phyloP scores from a whole-genome alignment of 2,888 invertebrate species.

The Ceriagrion tenellum region DNA sequence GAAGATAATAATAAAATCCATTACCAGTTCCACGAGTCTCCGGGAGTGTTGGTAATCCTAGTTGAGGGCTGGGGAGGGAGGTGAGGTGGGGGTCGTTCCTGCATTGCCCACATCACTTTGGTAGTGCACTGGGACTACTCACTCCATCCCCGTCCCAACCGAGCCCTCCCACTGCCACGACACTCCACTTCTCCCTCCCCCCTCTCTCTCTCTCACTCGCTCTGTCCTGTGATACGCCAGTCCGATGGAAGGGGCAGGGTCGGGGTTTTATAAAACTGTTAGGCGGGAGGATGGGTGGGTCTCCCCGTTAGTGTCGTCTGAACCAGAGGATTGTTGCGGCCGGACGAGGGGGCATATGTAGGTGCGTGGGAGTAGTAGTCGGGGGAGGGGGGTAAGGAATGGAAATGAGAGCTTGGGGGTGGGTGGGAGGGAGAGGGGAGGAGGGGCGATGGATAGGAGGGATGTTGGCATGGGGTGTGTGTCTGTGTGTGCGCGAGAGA shows the following conservation, averaged over 20 bases:
- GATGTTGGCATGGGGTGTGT: no score
- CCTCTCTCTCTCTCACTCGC: neutral
- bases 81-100: neutral
- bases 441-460: no score
- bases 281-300: neutral
- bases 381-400: neutral
- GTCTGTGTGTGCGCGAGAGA: no score
- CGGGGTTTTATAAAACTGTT: neutral
- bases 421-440: neutral
- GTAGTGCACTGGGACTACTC: neutral
- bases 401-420: neutral
- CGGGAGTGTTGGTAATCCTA: no score
- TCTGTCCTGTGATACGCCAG: conserved; percentile 41
- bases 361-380: neutral
- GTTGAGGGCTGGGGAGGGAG: neutral
- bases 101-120: neutral
- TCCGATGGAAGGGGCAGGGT: neutral
- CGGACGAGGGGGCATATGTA: neutral
- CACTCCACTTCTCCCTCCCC: neutral
- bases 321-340: conserved; percentile 33
- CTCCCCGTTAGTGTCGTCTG: conserved; percentile 1
- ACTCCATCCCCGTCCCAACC: neutral
- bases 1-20: no score
- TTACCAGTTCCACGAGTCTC: no score
- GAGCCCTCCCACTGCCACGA: neutral